Evolutionary conservation across 2,113 vertebrate genomes (phyloP), one percentile per base, ranked within the genome.

Genomic region (Passer montanus): DNA sequence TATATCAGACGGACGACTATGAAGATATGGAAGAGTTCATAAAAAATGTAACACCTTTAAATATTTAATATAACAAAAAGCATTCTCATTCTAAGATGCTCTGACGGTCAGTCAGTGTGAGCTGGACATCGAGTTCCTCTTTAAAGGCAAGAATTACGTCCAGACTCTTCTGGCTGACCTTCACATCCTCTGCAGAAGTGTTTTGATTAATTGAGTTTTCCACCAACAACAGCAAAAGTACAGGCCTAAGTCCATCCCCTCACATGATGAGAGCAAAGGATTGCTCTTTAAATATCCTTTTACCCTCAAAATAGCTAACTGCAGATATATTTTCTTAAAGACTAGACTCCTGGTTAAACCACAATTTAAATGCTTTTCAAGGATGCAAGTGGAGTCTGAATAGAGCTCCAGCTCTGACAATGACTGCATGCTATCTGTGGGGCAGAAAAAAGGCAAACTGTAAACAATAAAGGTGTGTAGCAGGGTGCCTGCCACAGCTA

Each of bases 61-160:
- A 82, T 89, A 82, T 74, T 91, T 93, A 68, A 67, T 96, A 49
- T 47, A 72, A 63, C 10, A 72, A 82, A 91, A 78, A 87, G 5
- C n/a, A 47, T 72, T 50, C 4, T 37, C 44, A 68, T 87, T 87
- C 28, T 37, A 47, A 81, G n/a, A 66, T 46, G 35, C 13, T 66
- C 17, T 0, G 0, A 37, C 0, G 1, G 10, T 56, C 53, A 79
- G 33, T 39, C 27, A 46, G 15, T n/a, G 35, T 41, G 53, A 64
- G 30, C 22, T 66, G 46, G 67, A 77, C 66, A 47, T 58, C 17
- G 24, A 47, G 21, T 59, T 87, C 39, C 41, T 8, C 11, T 75
- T 74, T 58, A 35, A 74, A 84, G 17, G n/a, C 16, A 66, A 19
- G 2, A 39, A 21, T 55, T 86, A 9, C 15, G 9, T 59, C n/a